phyloP scores from a whole-genome alignment of 2,113 vertebrate species.

The Oreochromis niloticus region DNA sequence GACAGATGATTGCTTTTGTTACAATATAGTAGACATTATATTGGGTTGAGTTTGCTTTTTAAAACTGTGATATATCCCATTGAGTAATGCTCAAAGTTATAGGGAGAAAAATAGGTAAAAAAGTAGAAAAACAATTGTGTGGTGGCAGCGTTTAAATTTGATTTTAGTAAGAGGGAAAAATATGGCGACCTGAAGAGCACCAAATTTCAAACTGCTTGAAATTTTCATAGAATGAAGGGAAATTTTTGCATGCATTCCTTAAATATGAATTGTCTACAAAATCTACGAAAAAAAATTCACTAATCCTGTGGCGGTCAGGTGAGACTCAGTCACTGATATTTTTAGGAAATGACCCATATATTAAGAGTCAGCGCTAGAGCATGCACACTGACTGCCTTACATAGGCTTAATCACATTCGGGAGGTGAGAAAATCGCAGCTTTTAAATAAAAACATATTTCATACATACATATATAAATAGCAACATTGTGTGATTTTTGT shows the following conservation, averaged over 20 bases:
- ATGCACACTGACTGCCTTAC: neutral
- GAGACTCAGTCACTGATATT: neutral
- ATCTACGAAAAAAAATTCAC: neutral
- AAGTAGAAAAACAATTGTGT: neutral
- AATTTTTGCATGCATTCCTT: neutral
- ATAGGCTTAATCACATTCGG: neutral
- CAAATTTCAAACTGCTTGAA: neutral
- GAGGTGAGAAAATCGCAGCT: neutral
- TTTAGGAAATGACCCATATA: neutral
- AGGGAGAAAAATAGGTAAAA: neutral
- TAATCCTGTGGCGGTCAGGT: neutral
- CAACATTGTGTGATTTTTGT: neutral
- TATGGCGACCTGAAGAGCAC: neutral
- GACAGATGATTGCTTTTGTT: neutral
- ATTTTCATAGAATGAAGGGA: neutral
- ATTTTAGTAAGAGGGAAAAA: neutral
- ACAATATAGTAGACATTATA: neutral
- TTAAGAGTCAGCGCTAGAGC: neutral
- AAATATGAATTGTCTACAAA: neutral
- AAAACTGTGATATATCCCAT: neutral
- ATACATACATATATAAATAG: rapidly evolving
- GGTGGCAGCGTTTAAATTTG: neutral
- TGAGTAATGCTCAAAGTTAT: neutral
- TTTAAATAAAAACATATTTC: neutral
- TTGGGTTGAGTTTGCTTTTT: neutral